Conservation (phyloP, 2,113 vertebrate species). For the Saimiri boliviensis region DNA sequence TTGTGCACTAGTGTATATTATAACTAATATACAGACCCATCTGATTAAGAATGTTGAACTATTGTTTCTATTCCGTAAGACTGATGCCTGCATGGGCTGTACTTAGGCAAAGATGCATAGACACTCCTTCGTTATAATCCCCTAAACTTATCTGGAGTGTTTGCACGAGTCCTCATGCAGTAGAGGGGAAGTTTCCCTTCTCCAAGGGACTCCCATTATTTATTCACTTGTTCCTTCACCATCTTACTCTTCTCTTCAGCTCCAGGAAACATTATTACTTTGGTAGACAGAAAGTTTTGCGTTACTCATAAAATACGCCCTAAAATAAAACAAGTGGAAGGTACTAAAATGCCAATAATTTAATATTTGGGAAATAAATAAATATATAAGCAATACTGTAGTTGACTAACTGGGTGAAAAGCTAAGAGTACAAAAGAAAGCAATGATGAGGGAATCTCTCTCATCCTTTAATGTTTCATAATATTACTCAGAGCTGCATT, state of each 20-base stretch:
- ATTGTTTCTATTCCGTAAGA: neutral
- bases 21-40: neutral
- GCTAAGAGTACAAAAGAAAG: neutral
- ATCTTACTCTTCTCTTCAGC: neutral
- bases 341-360: neutral
- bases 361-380: neutral
- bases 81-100: neutral
- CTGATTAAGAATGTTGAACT: neutral
- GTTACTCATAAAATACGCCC: neutral
- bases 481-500: neutral
- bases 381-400: neutral
- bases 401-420: neutral
- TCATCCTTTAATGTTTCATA: neutral
- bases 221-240: neutral
- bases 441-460: neutral
- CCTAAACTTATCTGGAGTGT: neutral
- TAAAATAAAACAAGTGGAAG: neutral
- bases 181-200: neutral
- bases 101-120: neutral
- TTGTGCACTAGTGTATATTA: neutral
- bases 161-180: neutral
- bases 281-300: neutral
- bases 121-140: neutral
- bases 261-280: neutral
- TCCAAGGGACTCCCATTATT: neutral